These are phyloP conservation scores for Microtus oregoni DNA, from an alignment of 2,113 vertebrate species.

Conservation along the genomic window DNA sequence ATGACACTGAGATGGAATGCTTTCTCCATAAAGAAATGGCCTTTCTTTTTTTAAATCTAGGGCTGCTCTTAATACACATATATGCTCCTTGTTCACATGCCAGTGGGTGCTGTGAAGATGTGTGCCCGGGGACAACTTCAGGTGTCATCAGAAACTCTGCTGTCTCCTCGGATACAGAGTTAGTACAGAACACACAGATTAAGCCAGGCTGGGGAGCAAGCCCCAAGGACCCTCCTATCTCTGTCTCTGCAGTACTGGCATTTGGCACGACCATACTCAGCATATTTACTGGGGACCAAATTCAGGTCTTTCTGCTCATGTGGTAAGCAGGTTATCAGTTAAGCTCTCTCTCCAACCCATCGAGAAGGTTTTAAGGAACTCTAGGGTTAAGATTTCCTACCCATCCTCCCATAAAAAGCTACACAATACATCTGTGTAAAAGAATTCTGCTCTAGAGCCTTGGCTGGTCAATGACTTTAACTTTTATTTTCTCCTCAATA, in stretches of 20 bases:
- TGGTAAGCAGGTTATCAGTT: not conserved
- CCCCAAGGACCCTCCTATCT: not conserved
- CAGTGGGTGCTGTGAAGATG: not conserved
- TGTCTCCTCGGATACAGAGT: not conserved
- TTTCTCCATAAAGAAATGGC: not conserved
- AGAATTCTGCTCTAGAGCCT: slow-evolving; percentile 39
- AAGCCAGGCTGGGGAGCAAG: not conserved
- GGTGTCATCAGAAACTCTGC: not conserved
- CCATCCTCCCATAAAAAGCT: no score
- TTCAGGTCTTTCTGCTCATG: not conserved
- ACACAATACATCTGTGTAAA: not conserved
- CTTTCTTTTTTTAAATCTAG: not conserved
- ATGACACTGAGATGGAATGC: not conserved
- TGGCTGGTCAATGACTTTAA: not conserved
- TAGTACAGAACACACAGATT: not conserved
- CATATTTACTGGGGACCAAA: not conserved
- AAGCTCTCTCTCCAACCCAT: not conserved
- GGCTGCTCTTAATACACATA: not conserved
- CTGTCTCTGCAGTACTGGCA: not conserved
- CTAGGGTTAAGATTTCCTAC: not conserved
- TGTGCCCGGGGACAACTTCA: not conserved
- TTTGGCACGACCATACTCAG: no score
- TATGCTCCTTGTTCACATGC: no score
- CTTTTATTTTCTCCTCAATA: slow-evolving; percentile 43
- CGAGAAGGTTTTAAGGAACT: not conserved